Percentiles rank a stretch among this genome's conserved stretches.
Conservation (phyloP, 2,888 invertebrate genomes). For the Tenthredo mesomela region DNA sequence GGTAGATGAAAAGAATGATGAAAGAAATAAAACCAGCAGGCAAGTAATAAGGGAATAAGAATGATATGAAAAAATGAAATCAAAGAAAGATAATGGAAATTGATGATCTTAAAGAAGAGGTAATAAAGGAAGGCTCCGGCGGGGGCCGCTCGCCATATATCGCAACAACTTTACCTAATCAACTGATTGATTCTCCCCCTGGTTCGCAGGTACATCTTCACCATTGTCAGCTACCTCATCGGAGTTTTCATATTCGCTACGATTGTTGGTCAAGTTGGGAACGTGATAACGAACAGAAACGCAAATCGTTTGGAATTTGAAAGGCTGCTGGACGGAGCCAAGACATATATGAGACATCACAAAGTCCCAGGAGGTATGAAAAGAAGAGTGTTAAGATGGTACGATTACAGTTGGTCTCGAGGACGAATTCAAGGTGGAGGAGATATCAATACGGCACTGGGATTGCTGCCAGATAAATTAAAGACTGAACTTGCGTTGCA, state of each 20-base stretch:
- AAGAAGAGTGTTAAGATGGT: slow-evolving; percentile 96
- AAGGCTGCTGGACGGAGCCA: slow-evolving; percentile 95
- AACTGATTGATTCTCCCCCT: slow-evolving; percentile 58
- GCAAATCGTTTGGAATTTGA: slow-evolving; percentile 98
- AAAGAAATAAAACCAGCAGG: slow-evolving; percentile 48
- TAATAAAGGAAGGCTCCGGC: slow-evolving; percentile 76
- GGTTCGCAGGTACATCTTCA: slow-evolving; percentile 93
- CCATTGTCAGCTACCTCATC: slow-evolving; percentile 97
- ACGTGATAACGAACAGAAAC: slow-evolving; percentile 98
- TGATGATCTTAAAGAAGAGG: slow-evolving; percentile 44
- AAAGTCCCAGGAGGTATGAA: slow-evolving; percentile 98
- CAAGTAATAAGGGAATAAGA: slow-evolving; percentile 53
- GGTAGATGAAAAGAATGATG: slow-evolving; percentile 48
- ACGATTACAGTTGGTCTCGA: slow-evolving; percentile 98
- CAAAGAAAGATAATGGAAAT: slow-evolving; percentile 48
- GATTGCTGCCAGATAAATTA: slow-evolving; percentile 95
- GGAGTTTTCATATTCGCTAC: slow-evolving; percentile 99
- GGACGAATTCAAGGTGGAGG: slow-evolving; percentile 97
- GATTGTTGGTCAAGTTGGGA: slow-evolving; percentile 98
- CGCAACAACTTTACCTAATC: slow-evolving; percentile 35
- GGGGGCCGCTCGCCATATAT: slow-evolving; percentile 74
- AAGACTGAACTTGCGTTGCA: slow-evolving; percentile 98
- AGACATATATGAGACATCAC: slow-evolving; percentile 98
- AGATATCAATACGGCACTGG: slow-evolving; percentile 96
- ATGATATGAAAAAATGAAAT: slow-evolving; percentile 46